Conservation (phyloP, 2,113 vertebrate genomes). For the Stercorarius parasiticus region DNA sequence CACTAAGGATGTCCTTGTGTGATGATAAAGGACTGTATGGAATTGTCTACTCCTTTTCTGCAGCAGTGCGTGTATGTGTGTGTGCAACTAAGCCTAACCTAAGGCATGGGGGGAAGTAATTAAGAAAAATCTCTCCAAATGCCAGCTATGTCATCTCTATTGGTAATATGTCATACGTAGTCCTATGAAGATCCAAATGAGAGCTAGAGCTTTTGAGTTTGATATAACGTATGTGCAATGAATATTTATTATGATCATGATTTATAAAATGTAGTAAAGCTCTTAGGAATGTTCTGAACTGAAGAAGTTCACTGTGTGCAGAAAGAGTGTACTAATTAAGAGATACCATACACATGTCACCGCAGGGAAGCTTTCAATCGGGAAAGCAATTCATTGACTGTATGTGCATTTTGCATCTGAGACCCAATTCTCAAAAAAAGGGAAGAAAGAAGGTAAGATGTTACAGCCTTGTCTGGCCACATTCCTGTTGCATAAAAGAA, state of each 20-base stretch:
- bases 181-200: not conserved
- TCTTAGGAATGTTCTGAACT: constrained; percentile 5
- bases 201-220: not conserved
- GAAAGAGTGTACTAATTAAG: constrained; percentile 1
- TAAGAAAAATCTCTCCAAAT: constrained; percentile 17
- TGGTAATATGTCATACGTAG: not conserved
- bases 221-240: not conserved
- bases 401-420: not conserved
- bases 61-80: not conserved
- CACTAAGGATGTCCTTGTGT: not conserved
- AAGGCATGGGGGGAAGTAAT: not conserved
- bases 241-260: not conserved
- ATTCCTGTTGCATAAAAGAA: not conserved
- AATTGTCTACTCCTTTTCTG: not conserved
- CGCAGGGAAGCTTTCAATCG: not conserved
- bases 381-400: not conserved
- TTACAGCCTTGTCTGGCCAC: not conserved
- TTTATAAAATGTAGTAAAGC: constrained; percentile 13
- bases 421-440: not conserved
- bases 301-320: not conserved
- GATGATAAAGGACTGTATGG: not conserved
- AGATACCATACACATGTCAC: not conserved
- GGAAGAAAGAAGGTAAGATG: not conserved
- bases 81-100: not conserved
- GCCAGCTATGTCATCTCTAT: not conserved